A percentile compares a stretch with the other conserved stretches of the same genome.
These are phyloP conservation scores for Aplochiton taeniatus DNA, from an alignment of 2,797 vertebrate species.

Conservation along the genomic window DNA sequence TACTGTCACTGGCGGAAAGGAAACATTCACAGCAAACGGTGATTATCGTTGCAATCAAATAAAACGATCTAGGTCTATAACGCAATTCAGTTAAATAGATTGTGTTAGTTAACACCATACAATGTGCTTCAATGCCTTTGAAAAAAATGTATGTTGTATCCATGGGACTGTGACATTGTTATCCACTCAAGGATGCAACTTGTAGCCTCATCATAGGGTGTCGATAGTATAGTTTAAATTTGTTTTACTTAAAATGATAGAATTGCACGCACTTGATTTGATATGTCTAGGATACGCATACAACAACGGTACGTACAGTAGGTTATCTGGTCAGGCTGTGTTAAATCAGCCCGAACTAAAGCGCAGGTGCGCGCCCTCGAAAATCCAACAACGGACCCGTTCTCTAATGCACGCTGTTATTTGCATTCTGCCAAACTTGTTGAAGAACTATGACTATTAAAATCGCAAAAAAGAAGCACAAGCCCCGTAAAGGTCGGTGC, in stretches of 20 bases:
- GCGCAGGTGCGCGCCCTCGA: conserved; percentile 52
- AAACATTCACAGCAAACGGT: no score
- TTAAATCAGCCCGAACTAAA: conserved; percentile 20
- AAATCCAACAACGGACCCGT: background rate
- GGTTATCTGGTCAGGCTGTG: conserved; percentile 31
- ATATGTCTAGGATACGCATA: background rate
- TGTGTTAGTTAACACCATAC: conserved; percentile 75
- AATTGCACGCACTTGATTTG: no score
- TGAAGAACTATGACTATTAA: background rate
- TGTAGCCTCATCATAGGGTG: conserved; percentile 42
- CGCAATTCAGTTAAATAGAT: no score
- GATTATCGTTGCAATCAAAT: no score
- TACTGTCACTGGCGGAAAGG: no score
- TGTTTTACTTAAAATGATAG: no score
- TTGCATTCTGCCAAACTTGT: conserved; percentile 42
- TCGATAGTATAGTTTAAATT: no score
- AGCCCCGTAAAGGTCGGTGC: background rate
- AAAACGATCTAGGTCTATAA: no score
- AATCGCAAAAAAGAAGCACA: background rate
- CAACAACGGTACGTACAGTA: conserved; percentile 4
- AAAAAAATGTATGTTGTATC: conserved; percentile 54
- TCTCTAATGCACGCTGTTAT: conserved; percentile 2
- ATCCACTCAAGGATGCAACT: conserved; percentile 43
- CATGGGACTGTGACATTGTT: conserved; percentile 26
- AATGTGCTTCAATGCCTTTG: conserved; percentile 34